Evolutionary conservation across 1,140 invertebrate genomes (phyloP).

Genomic region (Drosophila ercepeae): DNA sequence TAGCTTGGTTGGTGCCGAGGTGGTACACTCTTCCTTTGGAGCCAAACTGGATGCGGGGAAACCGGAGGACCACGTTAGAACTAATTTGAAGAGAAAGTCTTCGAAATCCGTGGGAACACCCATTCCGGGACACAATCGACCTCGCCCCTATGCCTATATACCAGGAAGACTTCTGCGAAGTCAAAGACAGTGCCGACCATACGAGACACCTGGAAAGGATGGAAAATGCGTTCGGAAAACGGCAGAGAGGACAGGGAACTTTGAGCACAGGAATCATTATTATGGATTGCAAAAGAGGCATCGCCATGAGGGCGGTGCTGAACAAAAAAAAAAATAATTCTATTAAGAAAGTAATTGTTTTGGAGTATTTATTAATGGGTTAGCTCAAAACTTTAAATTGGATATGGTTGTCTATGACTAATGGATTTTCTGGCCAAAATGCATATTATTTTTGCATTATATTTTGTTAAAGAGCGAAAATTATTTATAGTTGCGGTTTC

Average conservation of each 20-base stretch:
- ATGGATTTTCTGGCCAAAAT: background rate
- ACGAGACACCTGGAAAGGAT: constrained; percentile 35
- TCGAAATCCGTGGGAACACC: background rate
- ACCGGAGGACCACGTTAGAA: background rate
- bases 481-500: background rate
- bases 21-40: background rate
- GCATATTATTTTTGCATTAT: background rate
- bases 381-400: no score
- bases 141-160: constrained; percentile 9
- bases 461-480: no score
- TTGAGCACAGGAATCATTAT: background rate
- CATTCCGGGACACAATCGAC: constrained; percentile 19
- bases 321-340: background rate
- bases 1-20: background rate
- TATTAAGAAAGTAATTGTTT: background rate
- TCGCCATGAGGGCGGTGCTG: background rate
- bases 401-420: background rate
- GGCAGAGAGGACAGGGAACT: background rate
- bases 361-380: no score
- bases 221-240: constrained; percentile 45
- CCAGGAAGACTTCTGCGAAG: constrained; percentile 29
- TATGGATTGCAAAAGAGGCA: background rate
- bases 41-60: background rate
- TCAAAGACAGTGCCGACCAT: constrained; percentile 21
- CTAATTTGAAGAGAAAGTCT: background rate